A percentile compares a stretch with the other conserved stretches of the same genome.
Evolutionary conservation across 1,140 invertebrate species (phyloP).

Genomic region (Maconellicoccus hirsutus): DNA sequence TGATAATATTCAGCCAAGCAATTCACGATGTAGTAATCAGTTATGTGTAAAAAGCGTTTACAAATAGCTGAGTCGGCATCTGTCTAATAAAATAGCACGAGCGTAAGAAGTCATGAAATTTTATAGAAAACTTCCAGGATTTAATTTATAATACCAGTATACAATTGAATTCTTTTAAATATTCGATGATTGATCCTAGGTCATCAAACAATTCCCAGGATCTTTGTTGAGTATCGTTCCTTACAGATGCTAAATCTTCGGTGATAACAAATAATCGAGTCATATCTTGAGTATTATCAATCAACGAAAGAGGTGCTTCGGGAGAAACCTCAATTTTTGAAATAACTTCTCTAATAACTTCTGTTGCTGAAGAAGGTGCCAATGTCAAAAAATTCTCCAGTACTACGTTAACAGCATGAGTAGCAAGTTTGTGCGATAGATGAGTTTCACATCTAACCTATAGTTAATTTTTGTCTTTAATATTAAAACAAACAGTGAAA

Average conservation of each 20-base stretch:
- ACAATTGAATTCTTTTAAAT: slow-evolving; percentile 69
- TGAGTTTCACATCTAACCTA: slow-evolving; percentile 66
- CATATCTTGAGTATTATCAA: slow-evolving; percentile 61
- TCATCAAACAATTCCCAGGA: slow-evolving; percentile 90
- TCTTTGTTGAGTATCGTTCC: slow-evolving; percentile 84
- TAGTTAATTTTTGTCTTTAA: neutral
- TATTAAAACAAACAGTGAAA: neutral
- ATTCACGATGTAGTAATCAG: slow-evolving; percentile 60
- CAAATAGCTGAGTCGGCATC: slow-evolving; percentile 73
- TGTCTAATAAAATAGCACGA: slow-evolving; percentile 48
- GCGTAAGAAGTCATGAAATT: neutral
- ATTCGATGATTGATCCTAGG: slow-evolving; percentile 68
- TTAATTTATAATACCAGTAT: slow-evolving; percentile 71
- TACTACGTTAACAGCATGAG: slow-evolving; percentile 68
- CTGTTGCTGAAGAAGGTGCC: slow-evolving; percentile 21
- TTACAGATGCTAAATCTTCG: slow-evolving; percentile 66
- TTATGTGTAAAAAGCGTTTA: slow-evolving; percentile 58
- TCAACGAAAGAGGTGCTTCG: slow-evolving; percentile 27
- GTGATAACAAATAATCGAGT: slow-evolving; percentile 66
- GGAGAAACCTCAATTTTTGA: slow-evolving; percentile 24
- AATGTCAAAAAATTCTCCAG: slow-evolving; percentile 37
- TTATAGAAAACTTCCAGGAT: slow-evolving; percentile 8
- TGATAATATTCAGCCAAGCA: slow-evolving; percentile 80
- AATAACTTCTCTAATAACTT: slow-evolving; percentile 24
- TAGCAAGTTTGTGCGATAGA: slow-evolving; percentile 74